These are phyloP conservation scores for Pseudococcus jackbeardsleyi DNA, from an alignment of 2,888 invertebrate species.

Conservation along the genomic window DNA sequence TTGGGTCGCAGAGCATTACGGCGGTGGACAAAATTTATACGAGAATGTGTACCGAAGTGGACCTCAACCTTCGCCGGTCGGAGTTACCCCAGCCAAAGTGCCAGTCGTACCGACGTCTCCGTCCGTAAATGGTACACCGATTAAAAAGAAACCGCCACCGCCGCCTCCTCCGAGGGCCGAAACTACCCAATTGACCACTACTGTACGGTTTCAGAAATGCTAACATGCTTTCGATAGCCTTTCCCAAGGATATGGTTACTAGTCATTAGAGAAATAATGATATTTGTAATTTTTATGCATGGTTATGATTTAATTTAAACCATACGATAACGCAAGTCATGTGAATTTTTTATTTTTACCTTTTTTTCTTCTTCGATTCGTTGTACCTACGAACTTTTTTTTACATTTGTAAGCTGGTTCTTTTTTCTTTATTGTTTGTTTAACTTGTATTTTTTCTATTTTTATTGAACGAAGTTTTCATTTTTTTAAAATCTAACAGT, in stretches of 20 bases:
- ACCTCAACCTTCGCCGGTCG: conserved; percentile 52
- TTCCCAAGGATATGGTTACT: conserved; percentile 2
- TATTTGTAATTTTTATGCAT: conserved; percentile 15
- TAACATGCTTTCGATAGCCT: conserved; percentile 10
- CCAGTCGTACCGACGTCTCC: conserved; percentile 42
- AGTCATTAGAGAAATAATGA: conserved; percentile 61
- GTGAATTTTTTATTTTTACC: conserved; percentile 34
- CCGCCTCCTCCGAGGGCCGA: conserved; percentile 92
- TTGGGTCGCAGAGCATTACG: conserved; percentile 92
- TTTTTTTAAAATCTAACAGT: conserved; percentile 51
- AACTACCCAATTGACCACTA: conserved; percentile 82
- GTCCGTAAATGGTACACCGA: conserved; percentile 67
- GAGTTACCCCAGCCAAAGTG: conserved; percentile 35
- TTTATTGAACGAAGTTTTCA: conserved; percentile 3
- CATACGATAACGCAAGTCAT: conserved; percentile 8
- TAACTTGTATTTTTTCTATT: conserved; percentile 4
- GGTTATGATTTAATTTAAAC: conserved; percentile 18
- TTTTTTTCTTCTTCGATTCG: conserved; percentile 20
- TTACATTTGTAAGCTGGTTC: background rate
- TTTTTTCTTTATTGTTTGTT: conserved; percentile 3
- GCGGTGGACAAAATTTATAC: conserved; percentile 76
- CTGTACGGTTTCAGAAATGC: conserved; percentile 65
- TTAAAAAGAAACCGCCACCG: conserved; percentile 85
- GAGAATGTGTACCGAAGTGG: conserved; percentile 76
- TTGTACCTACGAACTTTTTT: background rate